These are phyloP conservation scores for Drosophila vallismaia DNA, from an alignment of 2,888 invertebrate genomes.

Conservation along the genomic window DNA sequence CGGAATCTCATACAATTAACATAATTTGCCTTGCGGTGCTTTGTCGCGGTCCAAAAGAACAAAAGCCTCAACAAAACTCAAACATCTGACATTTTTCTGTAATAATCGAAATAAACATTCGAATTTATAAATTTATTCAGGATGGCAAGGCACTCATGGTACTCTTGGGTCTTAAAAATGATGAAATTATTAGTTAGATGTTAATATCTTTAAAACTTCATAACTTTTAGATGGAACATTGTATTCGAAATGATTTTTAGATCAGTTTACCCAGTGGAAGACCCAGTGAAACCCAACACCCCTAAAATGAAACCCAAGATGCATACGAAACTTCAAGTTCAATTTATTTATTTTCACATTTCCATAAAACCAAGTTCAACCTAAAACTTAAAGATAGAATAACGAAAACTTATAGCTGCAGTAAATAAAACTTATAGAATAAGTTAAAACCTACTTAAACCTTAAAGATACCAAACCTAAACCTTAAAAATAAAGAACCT, in stretches of 20 bases:
- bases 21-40: constrained; percentile 46
- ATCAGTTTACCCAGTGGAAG: no score
- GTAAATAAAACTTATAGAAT: background rate
- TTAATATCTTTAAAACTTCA: no score
- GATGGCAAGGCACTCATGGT: background rate
- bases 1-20: constrained; percentile 51
- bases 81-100: background rate
- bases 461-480: background rate
- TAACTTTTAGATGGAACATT: no score
- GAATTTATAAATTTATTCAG: background rate
- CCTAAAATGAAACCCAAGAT: no score
- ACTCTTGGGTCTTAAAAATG: background rate
- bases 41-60: constrained; percentile 28
- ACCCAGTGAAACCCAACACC: no score
- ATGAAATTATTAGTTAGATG: no score
- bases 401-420: background rate
- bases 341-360: background rate
- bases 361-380: background rate
- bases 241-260: no score
- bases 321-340: no score
- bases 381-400: background rate
- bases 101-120: constrained; percentile 3
- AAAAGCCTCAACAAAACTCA: constrained; percentile 12
- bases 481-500: background rate
- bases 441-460: no score